Evolutionary conservation across 2,888 invertebrate genomes (phyloP).

Genomic region (Lapara coniferarum): DNA sequence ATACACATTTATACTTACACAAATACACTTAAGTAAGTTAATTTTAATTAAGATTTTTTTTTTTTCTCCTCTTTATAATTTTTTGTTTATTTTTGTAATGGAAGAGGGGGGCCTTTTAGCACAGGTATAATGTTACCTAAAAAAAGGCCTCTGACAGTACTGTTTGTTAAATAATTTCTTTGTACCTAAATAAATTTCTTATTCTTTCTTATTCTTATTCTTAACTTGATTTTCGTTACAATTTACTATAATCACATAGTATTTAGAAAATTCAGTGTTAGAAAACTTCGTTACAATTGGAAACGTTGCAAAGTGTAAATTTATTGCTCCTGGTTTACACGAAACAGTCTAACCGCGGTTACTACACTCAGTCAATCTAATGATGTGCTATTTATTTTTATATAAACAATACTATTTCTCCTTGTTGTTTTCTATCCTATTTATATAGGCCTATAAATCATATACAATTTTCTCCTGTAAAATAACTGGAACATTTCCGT

Average conservation of each 20-base stretch:
- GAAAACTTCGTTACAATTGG: slow-evolving; percentile 1
- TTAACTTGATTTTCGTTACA: no score
- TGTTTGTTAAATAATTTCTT: no score
- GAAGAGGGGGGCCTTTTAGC: no score
- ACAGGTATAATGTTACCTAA: no score
- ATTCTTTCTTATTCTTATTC: no score
- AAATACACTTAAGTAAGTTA: no score
- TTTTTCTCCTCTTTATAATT: no score
- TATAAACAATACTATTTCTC: not conserved
- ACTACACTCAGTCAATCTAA: slow-evolving; percentile 12
- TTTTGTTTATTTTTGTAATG: no score
- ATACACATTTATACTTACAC: no score
- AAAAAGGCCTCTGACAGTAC: no score
- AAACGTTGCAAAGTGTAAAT: not conserved
- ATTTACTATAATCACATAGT: not conserved
- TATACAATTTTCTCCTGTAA: not conserved
- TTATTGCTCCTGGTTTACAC: slow-evolving; percentile 14
- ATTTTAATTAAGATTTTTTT: no score
- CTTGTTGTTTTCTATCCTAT: not conserved
- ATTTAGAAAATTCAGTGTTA: not conserved
- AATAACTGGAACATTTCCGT: not conserved
- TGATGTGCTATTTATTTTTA: slow-evolving; percentile 10
- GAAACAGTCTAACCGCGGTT: slow-evolving; percentile 15
- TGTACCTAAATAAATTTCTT: no score
- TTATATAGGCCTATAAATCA: not conserved